A percentile compares a stretch with the other conserved stretches of the same genome.
phyloP scores from a whole-genome alignment of 2,797 vertebrate species.

The Gastrophryne carolinensis region DNA sequence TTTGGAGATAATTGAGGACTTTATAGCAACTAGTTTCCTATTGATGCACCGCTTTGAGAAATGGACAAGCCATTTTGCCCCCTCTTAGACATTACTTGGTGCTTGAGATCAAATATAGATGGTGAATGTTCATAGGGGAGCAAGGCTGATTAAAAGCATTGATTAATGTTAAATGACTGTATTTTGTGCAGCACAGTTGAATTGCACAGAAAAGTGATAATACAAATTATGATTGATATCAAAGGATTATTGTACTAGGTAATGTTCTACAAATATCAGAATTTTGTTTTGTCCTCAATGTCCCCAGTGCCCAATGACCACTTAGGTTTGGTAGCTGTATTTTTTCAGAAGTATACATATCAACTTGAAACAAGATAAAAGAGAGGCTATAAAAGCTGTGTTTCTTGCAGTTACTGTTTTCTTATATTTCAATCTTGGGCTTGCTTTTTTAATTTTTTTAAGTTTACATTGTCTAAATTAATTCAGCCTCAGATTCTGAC shows the following conservation, averaged over 20 bases:
- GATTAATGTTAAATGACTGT: background rate
- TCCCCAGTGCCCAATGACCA: too few species aligned
- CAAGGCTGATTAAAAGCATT: background rate
- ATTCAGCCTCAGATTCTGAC: too few species aligned
- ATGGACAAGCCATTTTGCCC: background rate
- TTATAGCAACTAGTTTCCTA: background rate
- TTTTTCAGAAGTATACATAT: too few species aligned
- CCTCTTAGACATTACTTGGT: background rate
- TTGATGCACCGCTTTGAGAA: slow-evolving; percentile 9
- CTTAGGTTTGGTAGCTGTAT: too few species aligned
- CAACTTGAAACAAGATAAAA: too few species aligned
- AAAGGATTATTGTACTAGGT: background rate
- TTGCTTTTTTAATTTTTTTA: too few species aligned
- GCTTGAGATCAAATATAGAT: slow-evolving; percentile 13
- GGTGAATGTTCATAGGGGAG: background rate
- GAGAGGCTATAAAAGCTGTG: too few species aligned
- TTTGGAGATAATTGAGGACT: slow-evolving; percentile 4
- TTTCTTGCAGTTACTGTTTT: too few species aligned
- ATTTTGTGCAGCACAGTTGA: background rate
- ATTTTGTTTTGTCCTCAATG: too few species aligned
- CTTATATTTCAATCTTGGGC: too few species aligned
- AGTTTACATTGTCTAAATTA: too few species aligned
- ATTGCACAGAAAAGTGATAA: background rate
- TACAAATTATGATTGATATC: background rate
- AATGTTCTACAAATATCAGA: background rate